A percentile compares a stretch with the other conserved stretches of the same genome.
Evolutionary conservation across 2,797 vertebrate genomes (phyloP).

Genomic region (Malurus splendens): DNA sequence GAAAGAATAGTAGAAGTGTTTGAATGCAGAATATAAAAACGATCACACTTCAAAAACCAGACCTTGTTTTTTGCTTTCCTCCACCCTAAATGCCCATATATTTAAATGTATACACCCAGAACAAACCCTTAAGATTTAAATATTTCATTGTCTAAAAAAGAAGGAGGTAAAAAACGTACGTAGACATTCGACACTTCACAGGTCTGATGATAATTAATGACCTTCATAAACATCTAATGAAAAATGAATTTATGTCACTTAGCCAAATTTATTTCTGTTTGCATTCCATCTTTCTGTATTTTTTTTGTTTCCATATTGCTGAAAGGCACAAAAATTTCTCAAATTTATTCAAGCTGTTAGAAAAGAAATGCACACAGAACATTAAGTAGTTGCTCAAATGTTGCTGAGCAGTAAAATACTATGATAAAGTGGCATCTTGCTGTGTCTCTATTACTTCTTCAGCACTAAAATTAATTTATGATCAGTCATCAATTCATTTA

Average conservation of each 20-base stretch:
- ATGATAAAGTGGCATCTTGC: slow-evolving; percentile 77
- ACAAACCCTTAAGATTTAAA: not conserved
- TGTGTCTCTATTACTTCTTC: slow-evolving; percentile 77
- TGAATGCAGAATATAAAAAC: not conserved
- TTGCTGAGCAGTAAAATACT: slow-evolving; percentile 76
- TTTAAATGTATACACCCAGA: not conserved
- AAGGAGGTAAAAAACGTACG: not conserved
- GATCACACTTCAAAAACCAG: not conserved
- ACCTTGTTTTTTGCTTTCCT: not conserved
- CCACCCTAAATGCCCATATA: not conserved
- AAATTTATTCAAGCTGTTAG: slow-evolving; percentile 72
- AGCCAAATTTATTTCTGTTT: slow-evolving; percentile 69
- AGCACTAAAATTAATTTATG: slow-evolving; percentile 95
- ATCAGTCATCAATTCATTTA: slow-evolving; percentile 87
- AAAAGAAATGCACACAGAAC: slow-evolving; percentile 61
- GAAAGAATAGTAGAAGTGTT: not conserved
- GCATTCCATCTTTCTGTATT: slow-evolving; percentile 51
- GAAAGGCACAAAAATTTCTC: slow-evolving; percentile 59
- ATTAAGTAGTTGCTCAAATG: slow-evolving; percentile 76
- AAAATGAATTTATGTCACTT: slow-evolving; percentile 72
- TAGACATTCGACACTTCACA: slow-evolving; percentile 8
- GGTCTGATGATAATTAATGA: slow-evolving; percentile 54
- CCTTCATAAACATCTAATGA: slow-evolving; percentile 66
- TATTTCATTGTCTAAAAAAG: not conserved
- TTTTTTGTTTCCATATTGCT: slow-evolving; percentile 60